Percentiles rank a stretch among this genome's conserved stretches.
These are phyloP conservation scores for Thysanoteuthis rhombus DNA, from an alignment of 2,888 invertebrate species.

Conservation along the genomic window DNA sequence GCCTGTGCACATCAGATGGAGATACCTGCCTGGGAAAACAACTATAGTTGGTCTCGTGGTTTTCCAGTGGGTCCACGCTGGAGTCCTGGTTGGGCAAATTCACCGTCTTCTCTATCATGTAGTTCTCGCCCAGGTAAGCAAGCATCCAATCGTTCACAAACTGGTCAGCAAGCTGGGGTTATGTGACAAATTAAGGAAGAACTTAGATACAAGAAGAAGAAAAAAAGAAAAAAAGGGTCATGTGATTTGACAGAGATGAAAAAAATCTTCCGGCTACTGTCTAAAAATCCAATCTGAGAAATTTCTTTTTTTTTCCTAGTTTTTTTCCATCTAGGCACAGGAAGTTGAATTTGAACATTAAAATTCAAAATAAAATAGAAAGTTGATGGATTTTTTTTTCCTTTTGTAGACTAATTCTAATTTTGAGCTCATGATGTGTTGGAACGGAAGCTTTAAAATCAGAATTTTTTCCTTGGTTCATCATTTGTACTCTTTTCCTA, in stretches of 20 bases:
- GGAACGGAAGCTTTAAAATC: background rate
- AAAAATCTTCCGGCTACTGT: background rate
- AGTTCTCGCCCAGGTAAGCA: background rate
- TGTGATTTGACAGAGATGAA: background rate
- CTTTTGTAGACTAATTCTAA: background rate
- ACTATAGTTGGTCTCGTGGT: conserved; percentile 14
- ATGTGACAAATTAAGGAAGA: background rate
- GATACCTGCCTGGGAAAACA: background rate
- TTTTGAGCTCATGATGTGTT: background rate
- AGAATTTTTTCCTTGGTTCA: background rate
- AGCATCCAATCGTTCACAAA: background rate
- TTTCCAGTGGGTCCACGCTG: background rate
- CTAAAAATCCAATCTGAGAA: background rate
- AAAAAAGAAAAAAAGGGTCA: background rate
- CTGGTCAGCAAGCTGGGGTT: conserved; percentile 16
- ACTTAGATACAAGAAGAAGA: background rate
- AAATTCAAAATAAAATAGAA: background rate
- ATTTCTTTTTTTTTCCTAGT: background rate
- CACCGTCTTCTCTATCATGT: background rate
- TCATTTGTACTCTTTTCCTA: background rate
- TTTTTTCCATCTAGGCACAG: background rate
- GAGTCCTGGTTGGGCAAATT: conserved; percentile 14
- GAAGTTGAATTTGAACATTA: background rate
- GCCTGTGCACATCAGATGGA: background rate
- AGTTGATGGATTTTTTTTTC: background rate